Evolutionary conservation across 2,888 invertebrate genomes (phyloP).

Genomic region (Rhamnusium bicolor): DNA sequence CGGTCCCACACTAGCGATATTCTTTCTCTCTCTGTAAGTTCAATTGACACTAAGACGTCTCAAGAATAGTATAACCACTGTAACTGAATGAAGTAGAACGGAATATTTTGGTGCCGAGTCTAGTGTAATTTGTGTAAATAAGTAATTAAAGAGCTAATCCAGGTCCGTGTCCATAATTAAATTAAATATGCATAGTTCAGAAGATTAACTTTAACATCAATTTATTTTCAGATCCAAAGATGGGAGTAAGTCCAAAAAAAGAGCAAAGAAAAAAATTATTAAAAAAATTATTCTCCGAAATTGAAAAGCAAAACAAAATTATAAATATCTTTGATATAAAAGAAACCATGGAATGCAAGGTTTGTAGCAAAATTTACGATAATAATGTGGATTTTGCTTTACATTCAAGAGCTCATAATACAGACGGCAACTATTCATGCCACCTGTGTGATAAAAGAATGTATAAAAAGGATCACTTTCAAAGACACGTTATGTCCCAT

Average conservation of each 20-base stretch:
- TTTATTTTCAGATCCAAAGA: slow-evolving; percentile 17
- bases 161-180: neutral
- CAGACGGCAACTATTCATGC: slow-evolving; percentile 57
- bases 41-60: neutral
- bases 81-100: neutral
- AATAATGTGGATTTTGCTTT: slow-evolving; percentile 47
- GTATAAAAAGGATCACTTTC: slow-evolving; percentile 57
- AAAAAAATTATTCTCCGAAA: too few relatives aligned
- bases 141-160: neutral
- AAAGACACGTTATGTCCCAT: slow-evolving; percentile 69
- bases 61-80: neutral
- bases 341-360: slow-evolving; percentile 71
- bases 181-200: neutral
- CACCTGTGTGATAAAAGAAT: slow-evolving; percentile 56
- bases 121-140: neutral
- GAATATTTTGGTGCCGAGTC: neutral
- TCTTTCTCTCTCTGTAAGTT: too few relatives aligned
- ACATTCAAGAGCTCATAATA: slow-evolving; percentile 58
- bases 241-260: neutral
- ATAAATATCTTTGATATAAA: slow-evolving; percentile 39
- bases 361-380: slow-evolving; percentile 73
- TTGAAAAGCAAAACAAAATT: slow-evolving; percentile 43
- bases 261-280: neutral
- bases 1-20: too few relatives aligned
- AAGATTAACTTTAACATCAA: neutral